These are phyloP conservation scores for Columba livia DNA, from an alignment of 2,113 vertebrate species.

Conservation along the genomic window DNA sequence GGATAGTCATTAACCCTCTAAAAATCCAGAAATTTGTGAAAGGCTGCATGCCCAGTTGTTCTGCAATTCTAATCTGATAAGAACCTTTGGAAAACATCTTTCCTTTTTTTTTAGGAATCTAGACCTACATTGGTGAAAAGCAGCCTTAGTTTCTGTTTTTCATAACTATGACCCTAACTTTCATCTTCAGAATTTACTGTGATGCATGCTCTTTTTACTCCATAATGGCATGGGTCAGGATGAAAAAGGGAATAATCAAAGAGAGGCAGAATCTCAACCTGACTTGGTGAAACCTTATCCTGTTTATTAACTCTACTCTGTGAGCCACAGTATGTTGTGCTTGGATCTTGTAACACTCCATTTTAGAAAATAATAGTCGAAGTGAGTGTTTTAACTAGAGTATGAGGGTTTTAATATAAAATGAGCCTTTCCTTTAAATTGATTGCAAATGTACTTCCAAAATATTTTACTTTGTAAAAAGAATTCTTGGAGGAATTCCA, in stretches of 20 bases:
- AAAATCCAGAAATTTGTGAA: background rate
- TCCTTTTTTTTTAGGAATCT: background rate
- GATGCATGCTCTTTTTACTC: background rate
- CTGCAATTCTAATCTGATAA: background rate
- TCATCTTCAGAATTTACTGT: background rate
- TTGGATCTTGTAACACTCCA: slow-evolving; percentile 67
- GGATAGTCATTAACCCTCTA: background rate
- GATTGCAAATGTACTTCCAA: slow-evolving; percentile 68
- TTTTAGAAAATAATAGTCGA: slow-evolving; percentile 67
- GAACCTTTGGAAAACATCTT: background rate
- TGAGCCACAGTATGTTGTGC: slow-evolving; percentile 27
- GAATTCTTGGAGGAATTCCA: slow-evolving; percentile 54
- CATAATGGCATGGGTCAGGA: background rate
- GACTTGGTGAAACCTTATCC: slow-evolving; percentile 58
- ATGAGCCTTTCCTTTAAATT: slow-evolving; percentile 57
- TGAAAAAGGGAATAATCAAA: slow-evolving; percentile 58
- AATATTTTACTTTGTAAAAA: slow-evolving; percentile 67
- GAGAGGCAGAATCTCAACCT: slow-evolving; percentile 39
- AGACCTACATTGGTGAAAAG: background rate
- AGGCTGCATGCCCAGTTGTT: background rate
- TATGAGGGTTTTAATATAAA: slow-evolving; percentile 60
- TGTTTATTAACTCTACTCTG: slow-evolving; percentile 63
- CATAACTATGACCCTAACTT: background rate
- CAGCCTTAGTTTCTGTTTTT: slow-evolving; percentile 14
- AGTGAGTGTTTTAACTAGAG: slow-evolving; percentile 50